A percentile compares a stretch with the other conserved stretches of the same genome.
Conservation (phyloP, 2,797 vertebrate genomes). For the Melopsittacus undulatus region DNA sequence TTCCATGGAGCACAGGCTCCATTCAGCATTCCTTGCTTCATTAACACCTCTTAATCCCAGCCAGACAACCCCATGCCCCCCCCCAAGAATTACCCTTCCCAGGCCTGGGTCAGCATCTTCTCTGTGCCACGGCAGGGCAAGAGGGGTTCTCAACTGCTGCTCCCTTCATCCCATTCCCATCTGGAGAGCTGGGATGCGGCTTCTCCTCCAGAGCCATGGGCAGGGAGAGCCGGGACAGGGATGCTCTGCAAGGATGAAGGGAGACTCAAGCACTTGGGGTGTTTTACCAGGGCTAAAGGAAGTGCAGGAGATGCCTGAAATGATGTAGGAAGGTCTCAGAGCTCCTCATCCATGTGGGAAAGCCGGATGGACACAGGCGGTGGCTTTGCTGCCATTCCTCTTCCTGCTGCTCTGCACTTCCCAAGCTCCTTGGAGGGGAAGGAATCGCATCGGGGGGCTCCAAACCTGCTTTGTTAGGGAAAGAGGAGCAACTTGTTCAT, state of each 20-base stretch:
- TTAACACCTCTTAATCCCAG: constrained; percentile 58
- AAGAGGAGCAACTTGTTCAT: neutral
- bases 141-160: neutral
- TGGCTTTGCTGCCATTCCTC: neutral
- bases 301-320: neutral
- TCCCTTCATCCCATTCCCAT: neutral
- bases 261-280: neutral
- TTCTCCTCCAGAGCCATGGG: neutral
- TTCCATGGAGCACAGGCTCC: neutral
- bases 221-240: neutral
- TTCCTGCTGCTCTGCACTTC: neutral
- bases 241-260: neutral
- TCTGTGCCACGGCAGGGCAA: neutral
- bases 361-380: neutral
- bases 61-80: neutral
- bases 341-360: neutral
- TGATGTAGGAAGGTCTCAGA: neutral
- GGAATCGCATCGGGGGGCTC: neutral
- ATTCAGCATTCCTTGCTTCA: constrained; percentile 8
- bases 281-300: neutral
- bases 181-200: neutral
- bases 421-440: neutral
- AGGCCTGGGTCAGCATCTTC: neutral
- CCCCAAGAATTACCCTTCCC: constrained; percentile 39
- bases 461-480: neutral